Percentiles rank a stretch among this genome's conserved stretches.
Conservation (phyloP, 2,113 vertebrate species). For the Archilochus colubris region DNA sequence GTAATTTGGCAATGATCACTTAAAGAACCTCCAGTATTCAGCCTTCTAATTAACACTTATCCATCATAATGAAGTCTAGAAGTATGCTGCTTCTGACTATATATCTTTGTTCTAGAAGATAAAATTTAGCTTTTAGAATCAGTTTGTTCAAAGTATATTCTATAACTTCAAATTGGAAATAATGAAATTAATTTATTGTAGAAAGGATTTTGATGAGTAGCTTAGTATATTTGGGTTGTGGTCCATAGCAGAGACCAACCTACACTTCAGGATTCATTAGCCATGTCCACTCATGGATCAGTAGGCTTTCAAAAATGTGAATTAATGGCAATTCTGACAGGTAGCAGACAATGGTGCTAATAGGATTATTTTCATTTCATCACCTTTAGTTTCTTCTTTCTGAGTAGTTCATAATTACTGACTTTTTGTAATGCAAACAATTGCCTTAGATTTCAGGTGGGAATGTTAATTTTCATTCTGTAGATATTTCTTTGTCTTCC, state of each 20-base stretch:
- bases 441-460: not conserved
- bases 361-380: not conserved
- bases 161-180: not conserved
- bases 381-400: not conserved
- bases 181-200: conserved; percentile 12
- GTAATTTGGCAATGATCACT: conserved; percentile 57
- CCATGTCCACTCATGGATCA: not conserved
- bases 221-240: not conserved
- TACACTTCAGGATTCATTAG: not conserved
- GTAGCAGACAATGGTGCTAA: not conserved
- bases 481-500: not conserved
- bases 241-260: not conserved
- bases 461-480: not conserved
- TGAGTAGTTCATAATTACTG: not conserved
- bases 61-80: conserved; percentile 51
- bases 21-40: conserved; percentile 34
- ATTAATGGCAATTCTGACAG: not conserved
- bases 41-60: conserved; percentile 62
- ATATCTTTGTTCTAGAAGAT: conserved; percentile 2
- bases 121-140: conserved; percentile 34
- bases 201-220: conserved; percentile 7
- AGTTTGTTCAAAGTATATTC: conserved; percentile 1
- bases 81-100: not conserved
- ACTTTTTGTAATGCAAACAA: not conserved
- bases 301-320: not conserved